A percentile compares a stretch with the other conserved stretches of the same genome.
Conservation (phyloP, 2,888 invertebrate species). For the Vandiemenella viatica region DNA sequence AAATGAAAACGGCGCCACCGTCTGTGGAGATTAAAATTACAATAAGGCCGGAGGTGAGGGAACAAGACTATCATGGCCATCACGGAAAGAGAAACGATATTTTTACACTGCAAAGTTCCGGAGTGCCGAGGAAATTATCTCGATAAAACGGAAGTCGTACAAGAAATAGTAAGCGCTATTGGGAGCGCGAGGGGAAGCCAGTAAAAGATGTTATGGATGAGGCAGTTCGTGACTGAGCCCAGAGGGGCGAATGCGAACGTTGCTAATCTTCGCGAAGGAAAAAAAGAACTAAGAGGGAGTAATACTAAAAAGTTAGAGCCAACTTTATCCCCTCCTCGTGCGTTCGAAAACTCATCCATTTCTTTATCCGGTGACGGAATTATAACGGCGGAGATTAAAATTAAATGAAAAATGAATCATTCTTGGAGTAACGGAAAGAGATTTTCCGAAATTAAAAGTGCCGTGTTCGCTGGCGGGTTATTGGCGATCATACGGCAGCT, state of each 20-base stretch:
- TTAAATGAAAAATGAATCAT: constrained; percentile 14
- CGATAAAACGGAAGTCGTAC: neutral
- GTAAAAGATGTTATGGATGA: neutral
- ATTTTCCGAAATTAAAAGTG: constrained; percentile 12
- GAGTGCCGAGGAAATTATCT: neutral
- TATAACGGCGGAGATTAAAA: constrained; percentile 13
- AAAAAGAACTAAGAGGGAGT: neutral
- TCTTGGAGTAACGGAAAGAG: constrained; percentile 2
- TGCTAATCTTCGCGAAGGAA: neutral
- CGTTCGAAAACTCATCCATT: constrained; percentile 11
- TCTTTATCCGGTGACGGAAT: constrained; percentile 12
- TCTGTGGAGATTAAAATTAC: neutral
- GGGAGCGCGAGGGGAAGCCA: neutral
- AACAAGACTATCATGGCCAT: neutral
- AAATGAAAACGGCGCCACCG: neutral
- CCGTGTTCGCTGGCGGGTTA: neutral
- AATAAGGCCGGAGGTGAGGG: neutral
- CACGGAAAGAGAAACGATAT: neutral
- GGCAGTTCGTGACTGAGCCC: neutral
- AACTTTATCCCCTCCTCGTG: neutral
- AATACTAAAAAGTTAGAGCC: constrained; percentile 3
- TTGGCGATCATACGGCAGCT: neutral
- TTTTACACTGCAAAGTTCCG: neutral
- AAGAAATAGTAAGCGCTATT: neutral
- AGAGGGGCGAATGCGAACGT: neutral